Evolutionary conservation across 2,888 invertebrate species (phyloP).

Genomic region (Rhagonycha fulva): DNA sequence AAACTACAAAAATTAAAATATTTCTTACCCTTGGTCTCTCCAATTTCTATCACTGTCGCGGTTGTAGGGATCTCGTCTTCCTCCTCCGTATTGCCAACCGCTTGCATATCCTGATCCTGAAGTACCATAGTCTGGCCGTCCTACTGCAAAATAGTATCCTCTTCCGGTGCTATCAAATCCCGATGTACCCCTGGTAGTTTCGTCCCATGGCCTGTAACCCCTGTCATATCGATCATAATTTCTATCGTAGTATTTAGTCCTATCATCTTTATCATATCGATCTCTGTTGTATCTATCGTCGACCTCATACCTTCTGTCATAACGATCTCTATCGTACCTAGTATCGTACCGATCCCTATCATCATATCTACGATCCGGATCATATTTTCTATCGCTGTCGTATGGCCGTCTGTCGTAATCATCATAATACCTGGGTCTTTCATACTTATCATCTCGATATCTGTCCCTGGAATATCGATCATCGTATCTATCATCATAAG

Average conservation of each 20-base stretch:
- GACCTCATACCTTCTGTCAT: slow-evolving; percentile 37
- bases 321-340: slow-evolving; percentile 52
- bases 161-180: slow-evolving; percentile 61
- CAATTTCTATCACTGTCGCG: slow-evolving; percentile 40
- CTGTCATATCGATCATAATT: slow-evolving; percentile 24
- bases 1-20: neutral
- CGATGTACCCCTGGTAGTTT: slow-evolving; percentile 64
- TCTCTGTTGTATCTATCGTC: slow-evolving; percentile 44
- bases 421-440: slow-evolving; percentile 42
- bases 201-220: slow-evolving; percentile 61
- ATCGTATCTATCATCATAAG: slow-evolving; percentile 48
- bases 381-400: slow-evolving; percentile 5
- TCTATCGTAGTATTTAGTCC: slow-evolving; percentile 28
- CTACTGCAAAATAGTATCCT: slow-evolving; percentile 66
- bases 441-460: slow-evolving; percentile 45
- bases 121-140: slow-evolving; percentile 55
- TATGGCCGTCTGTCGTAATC: slow-evolving; percentile 29
- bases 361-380: slow-evolving; percentile 32
- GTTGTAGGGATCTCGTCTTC: slow-evolving; percentile 31
- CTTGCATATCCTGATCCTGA: slow-evolving; percentile 48
- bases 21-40: slow-evolving; percentile 54
- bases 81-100: slow-evolving; percentile 31
- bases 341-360: slow-evolving; percentile 38
- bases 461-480: slow-evolving; percentile 40
- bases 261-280: slow-evolving; percentile 21